Conservation (phyloP, 2,113 vertebrate genomes). For the Engraulis encrasicolus region DNA sequence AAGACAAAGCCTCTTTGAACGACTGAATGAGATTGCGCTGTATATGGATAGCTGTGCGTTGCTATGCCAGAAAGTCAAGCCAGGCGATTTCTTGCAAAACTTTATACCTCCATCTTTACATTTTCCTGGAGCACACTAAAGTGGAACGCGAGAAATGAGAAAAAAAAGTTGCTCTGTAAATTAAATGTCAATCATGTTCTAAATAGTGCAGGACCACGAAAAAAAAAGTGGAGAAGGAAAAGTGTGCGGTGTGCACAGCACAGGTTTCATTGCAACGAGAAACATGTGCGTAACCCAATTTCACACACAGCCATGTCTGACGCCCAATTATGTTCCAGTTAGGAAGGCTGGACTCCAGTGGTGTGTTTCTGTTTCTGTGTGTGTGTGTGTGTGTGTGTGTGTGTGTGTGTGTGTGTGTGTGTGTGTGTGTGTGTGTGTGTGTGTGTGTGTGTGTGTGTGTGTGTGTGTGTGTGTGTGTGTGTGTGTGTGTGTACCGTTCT, state of each 20-base stretch:
- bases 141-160: neutral
- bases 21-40: neutral
- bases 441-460: no score
- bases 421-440: no score
- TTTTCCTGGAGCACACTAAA: neutral
- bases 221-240: neutral
- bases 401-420: no score
- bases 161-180: neutral
- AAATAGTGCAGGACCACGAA: neutral
- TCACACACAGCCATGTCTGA: constrained; percentile 7
- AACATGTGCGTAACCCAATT: constrained; percentile 8
- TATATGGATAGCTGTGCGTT: neutral
- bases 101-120: neutral
- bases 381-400: no score
- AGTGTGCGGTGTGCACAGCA: neutral
- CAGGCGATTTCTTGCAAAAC: neutral
- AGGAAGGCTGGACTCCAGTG: neutral
- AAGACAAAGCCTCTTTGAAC: neutral
- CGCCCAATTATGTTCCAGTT: neutral
- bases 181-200: neutral
- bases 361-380: neutral
- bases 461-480: no score
- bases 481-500: no score
- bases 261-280: neutral
- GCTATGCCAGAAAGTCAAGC: neutral